phyloP scores from a whole-genome alignment of 2,113 vertebrate species.

The Carlito syrichta region DNA sequence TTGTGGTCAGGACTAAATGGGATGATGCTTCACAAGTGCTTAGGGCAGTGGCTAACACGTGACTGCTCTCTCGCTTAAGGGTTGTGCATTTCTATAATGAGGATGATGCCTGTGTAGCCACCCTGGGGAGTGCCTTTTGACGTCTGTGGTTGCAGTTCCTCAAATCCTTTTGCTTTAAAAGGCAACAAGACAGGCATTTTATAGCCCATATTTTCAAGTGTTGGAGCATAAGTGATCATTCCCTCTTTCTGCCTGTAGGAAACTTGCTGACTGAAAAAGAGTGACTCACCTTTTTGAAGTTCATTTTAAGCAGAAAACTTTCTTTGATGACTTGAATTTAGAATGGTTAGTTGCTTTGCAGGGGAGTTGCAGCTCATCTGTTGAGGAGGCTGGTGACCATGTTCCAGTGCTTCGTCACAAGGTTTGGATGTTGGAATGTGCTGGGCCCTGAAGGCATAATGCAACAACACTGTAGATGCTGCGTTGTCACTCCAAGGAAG shows the following conservation, averaged over 20 bases:
- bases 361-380: not conserved
- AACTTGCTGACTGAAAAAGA: not conserved
- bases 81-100: not conserved
- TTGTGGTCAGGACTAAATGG: not conserved
- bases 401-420: not conserved
- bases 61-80: not conserved
- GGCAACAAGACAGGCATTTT: not conserved
- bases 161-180: conserved; percentile 27
- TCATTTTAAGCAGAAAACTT: conserved; percentile 1
- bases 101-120: not conserved
- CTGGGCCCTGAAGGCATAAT: not conserved
- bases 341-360: not conserved
- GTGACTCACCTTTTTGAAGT: conserved; percentile 10
- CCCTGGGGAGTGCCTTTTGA: not conserved
- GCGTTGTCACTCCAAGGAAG: not conserved
- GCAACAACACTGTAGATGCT: not conserved
- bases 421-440: not conserved
- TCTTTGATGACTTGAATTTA: conserved; percentile 38
- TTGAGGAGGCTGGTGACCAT: not conserved
- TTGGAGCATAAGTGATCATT: not conserved
- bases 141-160: not conserved
- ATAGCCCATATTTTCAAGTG: not conserved
- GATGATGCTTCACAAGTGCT: not conserved
- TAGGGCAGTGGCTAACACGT: not conserved
- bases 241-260: not conserved